phyloP scores from a whole-genome alignment of 2,888 invertebrate genomes.

The Thysanoteuthis rhombus region DNA sequence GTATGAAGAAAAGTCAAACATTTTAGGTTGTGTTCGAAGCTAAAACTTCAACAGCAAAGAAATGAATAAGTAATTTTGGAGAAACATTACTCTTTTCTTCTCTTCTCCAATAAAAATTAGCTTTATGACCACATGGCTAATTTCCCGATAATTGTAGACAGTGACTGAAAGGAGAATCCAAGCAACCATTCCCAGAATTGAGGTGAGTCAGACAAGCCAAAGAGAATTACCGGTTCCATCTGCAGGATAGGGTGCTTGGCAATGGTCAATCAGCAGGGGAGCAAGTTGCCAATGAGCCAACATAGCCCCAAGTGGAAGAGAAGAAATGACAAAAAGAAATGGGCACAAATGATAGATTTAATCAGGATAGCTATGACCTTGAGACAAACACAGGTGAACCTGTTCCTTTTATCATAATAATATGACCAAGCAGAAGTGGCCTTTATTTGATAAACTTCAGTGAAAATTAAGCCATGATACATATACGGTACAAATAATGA shows the following conservation, averaged over 20 bases:
- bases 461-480: neutral
- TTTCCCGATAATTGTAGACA: neutral
- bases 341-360: neutral
- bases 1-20: too few species aligned
- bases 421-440: neutral
- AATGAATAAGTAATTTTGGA: too few species aligned
- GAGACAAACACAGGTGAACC: neutral
- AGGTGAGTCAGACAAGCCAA: neutral
- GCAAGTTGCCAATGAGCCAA: neutral
- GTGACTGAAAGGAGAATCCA: neutral
- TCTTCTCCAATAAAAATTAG: neutral
- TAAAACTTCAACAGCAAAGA: too few species aligned
- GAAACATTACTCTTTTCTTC: too few species aligned
- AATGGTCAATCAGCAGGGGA: too few species aligned
- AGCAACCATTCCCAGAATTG: neutral
- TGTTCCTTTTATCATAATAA: neutral
- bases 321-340: neutral
- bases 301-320: neutral
- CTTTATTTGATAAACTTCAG: neutral
- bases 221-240: neutral
- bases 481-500: too few species aligned
- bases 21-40: too few species aligned
- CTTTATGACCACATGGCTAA: neutral
- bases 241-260: too few species aligned
- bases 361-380: neutral